Evolutionary conservation across 2,113 vertebrate genomes (phyloP), one percentile per base, ranked within the genome.

Genomic region (Platichthys stellatus): DNA sequence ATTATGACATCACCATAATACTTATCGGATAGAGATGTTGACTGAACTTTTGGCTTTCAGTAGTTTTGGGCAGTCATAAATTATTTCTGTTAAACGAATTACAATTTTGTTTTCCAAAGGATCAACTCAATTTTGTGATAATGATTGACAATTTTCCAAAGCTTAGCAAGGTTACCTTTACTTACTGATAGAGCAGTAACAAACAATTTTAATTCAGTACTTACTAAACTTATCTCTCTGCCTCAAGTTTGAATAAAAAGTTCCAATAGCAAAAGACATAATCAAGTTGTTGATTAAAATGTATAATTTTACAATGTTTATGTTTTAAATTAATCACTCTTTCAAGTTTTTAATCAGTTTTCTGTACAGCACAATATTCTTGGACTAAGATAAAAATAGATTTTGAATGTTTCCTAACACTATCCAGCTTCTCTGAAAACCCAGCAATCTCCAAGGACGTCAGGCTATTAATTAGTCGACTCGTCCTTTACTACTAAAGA

Each of bases 391-490:
- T 17, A 66, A 76, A 45, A 21, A 75, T 31, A 5, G 2, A 49
- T 40, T 80, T 59, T 43, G 2, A 70, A 65, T 66, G 69, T 78
- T 80, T 82, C 38, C 61, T 35, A 23, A 74, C 63, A 71, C 11
- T 24, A 51, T 77, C 65, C 72, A 9, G 47, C 56, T 67, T 86
- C 67, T 66, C 59, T 80, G 69, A 82, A 75, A 85, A 70, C 60
- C 53, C 64, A 76, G 67, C 43, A 64, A 74, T 81, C 72, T 61
- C 65, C 13, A 56, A 45, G 54, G 7, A 76, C 63, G 72, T 51
- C 38, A 43, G 61, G 40, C 69, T 75, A 87, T 85, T 80, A 90
- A 86, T 88, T 65, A 76, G 77, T 83, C 72, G 72, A 85, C 74
- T 74, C 83, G 49, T 76, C 82, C 80, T 76, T 84, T 82, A 69